A percentile compares a stretch with the other conserved stretches of the same genome.
Conservation (phyloP, 1,140 invertebrate genomes). For the Augochlora pura region DNA sequence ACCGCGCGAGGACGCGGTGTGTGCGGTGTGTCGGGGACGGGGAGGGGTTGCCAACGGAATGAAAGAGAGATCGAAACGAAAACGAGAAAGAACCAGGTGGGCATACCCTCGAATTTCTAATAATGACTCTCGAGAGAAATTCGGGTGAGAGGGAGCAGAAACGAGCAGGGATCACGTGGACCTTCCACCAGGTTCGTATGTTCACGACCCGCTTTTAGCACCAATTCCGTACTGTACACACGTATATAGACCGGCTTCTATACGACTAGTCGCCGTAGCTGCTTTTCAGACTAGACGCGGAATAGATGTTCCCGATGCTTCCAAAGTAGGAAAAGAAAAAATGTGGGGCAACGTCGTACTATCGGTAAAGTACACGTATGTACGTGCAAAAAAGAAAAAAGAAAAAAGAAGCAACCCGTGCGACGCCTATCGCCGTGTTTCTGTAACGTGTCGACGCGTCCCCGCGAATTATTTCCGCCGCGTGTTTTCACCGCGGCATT, state of each 20-base stretch:
- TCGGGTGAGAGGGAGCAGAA: slow-evolving; percentile 47
- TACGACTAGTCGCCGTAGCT: slow-evolving; percentile 44
- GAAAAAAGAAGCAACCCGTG: no score
- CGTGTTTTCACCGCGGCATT: neutral
- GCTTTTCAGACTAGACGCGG: slow-evolving; percentile 50
- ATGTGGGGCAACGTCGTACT: slow-evolving; percentile 38
- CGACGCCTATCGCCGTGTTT: neutral
- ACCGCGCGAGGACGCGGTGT: neutral
- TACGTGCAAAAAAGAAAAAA: slow-evolving; percentile 1
- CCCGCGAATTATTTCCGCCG: neutral
- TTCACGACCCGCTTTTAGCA: slow-evolving; percentile 62
- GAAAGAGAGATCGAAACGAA: neutral
- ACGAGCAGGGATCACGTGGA: slow-evolving; percentile 51
- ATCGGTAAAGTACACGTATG: slow-evolving; percentile 30
- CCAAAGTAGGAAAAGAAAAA: slow-evolving; percentile 32
- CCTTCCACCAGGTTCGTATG: slow-evolving; percentile 62
- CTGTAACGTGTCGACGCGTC: neutral
- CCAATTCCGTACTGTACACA: slow-evolving; percentile 50
- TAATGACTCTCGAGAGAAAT: slow-evolving; percentile 43
- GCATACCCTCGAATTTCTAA: slow-evolving; percentile 36
- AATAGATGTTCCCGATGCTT: slow-evolving; percentile 48
- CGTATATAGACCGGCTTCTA: slow-evolving; percentile 25
- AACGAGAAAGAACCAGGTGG: slow-evolving; percentile 14
- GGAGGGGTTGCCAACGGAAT: neutral
- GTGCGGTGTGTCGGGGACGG: neutral